Evolutionary conservation across 2,113 vertebrate genomes (phyloP).

Genomic region (Mesitornis unicolor): DNA sequence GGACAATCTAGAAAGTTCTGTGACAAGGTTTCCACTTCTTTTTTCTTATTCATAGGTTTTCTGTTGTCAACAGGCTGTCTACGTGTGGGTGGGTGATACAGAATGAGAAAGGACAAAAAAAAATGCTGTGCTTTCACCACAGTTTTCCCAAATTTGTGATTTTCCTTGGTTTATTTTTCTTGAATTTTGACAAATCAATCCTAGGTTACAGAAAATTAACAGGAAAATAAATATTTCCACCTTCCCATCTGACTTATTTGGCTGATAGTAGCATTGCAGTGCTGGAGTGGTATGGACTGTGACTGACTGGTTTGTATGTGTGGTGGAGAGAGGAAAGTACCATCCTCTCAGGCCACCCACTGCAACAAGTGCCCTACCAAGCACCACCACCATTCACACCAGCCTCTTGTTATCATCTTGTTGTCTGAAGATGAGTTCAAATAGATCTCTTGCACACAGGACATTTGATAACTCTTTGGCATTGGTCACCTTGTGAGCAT

Average conservation of each 20-base stretch:
- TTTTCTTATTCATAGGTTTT: not conserved
- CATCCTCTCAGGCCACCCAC: not conserved
- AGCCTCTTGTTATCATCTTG: accelerated
- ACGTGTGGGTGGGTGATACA: not conserved
- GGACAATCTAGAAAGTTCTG: not conserved
- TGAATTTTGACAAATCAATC: not conserved
- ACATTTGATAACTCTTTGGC: not conserved
- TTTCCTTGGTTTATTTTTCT: not conserved
- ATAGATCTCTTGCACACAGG: not conserved
- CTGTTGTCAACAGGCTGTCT: not conserved
- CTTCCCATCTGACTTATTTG: not conserved
- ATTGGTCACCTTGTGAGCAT: not conserved
- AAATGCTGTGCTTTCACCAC: not conserved
- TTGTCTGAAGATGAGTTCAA: not conserved
- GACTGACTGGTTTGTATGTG: not conserved
- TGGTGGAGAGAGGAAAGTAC: not conserved
- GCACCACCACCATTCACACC: not conserved
- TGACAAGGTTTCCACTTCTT: not conserved
- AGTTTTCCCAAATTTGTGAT: not conserved
- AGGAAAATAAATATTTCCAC: not conserved
- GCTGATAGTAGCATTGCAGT: not conserved
- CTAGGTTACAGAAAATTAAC: not conserved
- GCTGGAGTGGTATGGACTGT: not conserved
- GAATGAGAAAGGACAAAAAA: not conserved
- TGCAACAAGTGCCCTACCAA: not conserved